phyloP scores from a whole-genome alignment of 2,113 vertebrate species.

The Tachycineta bicolor region DNA sequence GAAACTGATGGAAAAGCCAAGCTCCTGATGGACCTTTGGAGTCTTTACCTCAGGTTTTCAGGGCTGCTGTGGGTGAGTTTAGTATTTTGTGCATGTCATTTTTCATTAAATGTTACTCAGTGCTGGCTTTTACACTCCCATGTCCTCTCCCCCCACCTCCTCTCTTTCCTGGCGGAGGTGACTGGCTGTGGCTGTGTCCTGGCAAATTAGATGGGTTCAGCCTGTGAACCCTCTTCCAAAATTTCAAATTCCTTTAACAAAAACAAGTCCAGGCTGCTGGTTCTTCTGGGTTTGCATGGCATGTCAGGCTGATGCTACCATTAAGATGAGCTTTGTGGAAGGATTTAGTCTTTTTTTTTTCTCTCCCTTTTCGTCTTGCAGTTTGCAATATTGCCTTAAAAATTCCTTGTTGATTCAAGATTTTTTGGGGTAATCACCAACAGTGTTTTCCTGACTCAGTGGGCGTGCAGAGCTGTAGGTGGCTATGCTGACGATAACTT shows the following conservation, averaged over 20 bases:
- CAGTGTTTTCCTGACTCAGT: not conserved
- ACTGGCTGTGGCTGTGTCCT: not conserved
- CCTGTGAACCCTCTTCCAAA: not conserved
- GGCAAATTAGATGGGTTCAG: not conserved
- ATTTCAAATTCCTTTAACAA: not conserved
- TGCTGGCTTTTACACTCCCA: rapidly evolving
- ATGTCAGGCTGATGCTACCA: not conserved
- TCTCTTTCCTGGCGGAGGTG: not conserved
- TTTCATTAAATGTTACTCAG: not conserved
- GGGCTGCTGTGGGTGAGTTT: not conserved
- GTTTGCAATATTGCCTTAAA: not conserved
- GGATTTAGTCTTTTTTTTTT: not conserved
- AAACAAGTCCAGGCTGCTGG: not conserved
- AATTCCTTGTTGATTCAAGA: not conserved
- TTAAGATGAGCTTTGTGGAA: not conserved
- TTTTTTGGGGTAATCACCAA: not conserved
- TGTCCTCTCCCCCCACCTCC: not conserved
- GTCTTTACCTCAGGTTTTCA: not conserved
- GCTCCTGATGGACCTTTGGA: not conserved
- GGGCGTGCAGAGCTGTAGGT: slow-evolving; percentile 10
- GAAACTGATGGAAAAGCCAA: not conserved
- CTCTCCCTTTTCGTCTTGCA: not conserved
- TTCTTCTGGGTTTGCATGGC: not conserved
- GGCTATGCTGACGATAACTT: not conserved
- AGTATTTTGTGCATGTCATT: not conserved